A percentile compares a stretch with the other conserved stretches of the same genome.
Conservation (phyloP, 2,113 vertebrate species). For the Vidua chalybeata region DNA sequence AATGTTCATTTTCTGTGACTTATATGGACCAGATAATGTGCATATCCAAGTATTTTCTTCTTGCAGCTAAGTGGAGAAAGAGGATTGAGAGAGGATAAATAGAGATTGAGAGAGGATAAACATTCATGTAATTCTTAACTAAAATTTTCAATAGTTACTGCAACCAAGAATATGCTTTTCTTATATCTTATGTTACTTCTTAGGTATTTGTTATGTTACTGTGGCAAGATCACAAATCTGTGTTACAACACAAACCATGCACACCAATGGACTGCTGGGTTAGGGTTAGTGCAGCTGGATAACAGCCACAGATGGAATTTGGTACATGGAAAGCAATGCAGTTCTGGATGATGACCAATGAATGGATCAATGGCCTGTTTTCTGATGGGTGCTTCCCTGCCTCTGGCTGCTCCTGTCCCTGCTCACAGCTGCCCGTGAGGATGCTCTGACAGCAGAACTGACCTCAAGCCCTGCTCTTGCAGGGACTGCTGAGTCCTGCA, state of each 20-base stretch:
- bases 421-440: not conserved
- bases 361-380: not conserved
- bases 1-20: not conserved
- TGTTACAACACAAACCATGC: not conserved
- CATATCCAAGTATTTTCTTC: not conserved
- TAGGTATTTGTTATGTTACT: not conserved
- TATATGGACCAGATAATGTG: not conserved
- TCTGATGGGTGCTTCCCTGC: not conserved
- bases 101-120: not conserved
- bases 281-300: not conserved
- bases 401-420: not conserved
- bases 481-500: not conserved
- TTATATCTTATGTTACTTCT: not conserved
- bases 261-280: not conserved
- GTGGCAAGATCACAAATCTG: fast-evolving
- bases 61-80: not conserved
- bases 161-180: not conserved
- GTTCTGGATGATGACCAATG: not conserved
- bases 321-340: not conserved
- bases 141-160: not conserved
- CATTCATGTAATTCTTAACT: not conserved
- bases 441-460: not conserved
- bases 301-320: not conserved
- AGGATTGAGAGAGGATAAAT: not conserved
- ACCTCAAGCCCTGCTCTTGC: not conserved